phyloP scores from a whole-genome alignment of 2,797 vertebrate species.

The Hyperoplus immaculatus region DNA sequence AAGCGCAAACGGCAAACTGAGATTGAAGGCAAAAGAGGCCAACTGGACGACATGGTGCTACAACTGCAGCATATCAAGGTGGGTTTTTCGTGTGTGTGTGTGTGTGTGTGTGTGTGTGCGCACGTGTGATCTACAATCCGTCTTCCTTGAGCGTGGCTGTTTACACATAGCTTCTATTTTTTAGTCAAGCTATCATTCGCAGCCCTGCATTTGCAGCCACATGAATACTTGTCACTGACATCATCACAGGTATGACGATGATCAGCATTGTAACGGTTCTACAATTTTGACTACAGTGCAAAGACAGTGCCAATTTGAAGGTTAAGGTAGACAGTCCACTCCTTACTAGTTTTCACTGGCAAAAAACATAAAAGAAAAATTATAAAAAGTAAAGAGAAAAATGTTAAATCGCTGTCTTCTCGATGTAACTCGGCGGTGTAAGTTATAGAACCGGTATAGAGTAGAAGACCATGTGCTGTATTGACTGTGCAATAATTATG shows the following conservation, averaged over 20 bases:
- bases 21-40: slow-evolving; percentile 95
- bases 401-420: neutral
- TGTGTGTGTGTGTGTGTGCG: neutral
- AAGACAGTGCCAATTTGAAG: neutral
- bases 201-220: slow-evolving; percentile 1
- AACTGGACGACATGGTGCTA: slow-evolving; percentile 96
- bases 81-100: slow-evolving; percentile 54
- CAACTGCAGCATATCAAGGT: slow-evolving; percentile 99
- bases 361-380: neutral
- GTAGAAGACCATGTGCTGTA: neutral
- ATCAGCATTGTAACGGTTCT: neutral
- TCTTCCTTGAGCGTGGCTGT: neutral
- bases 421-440: neutral
- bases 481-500: neutral
- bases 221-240: neutral
- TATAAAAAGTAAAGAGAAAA: neutral
- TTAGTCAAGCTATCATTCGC: slow-evolving; percentile 4
- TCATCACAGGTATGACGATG: neutral
- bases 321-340: neutral
- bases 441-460: neutral
- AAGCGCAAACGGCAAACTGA: slow-evolving; percentile 97
- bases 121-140: neutral
- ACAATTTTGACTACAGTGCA: neutral
- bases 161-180: slow-evolving; percentile 27
- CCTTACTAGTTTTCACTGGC: neutral